These are phyloP conservation scores for Brenthis hecate DNA, from an alignment of 2,888 invertebrate species.

Conservation along the genomic window DNA sequence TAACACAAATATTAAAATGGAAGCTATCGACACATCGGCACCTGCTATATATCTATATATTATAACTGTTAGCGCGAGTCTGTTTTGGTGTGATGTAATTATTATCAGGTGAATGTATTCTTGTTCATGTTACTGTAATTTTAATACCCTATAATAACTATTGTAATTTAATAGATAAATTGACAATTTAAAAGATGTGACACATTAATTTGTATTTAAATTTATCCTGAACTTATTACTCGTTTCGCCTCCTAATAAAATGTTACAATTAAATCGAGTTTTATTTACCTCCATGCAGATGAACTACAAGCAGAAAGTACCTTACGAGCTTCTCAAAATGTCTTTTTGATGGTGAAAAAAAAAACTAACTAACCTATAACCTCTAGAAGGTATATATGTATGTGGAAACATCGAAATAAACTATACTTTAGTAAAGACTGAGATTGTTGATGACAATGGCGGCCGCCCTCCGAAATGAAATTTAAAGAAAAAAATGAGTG, in stretches of 20 bases:
- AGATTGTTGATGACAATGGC: too few relatives aligned
- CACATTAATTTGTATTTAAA: slow-evolving; percentile 79
- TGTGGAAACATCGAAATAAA: too few relatives aligned
- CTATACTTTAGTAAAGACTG: too few relatives aligned
- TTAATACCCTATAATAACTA: slow-evolving; percentile 56
- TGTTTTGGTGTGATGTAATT: slow-evolving; percentile 63
- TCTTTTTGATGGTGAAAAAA: too few relatives aligned
- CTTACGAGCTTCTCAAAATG: too few relatives aligned
- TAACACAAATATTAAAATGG: slow-evolving; percentile 21
- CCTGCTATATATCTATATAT: slow-evolving; percentile 42
- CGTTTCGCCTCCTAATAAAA: slow-evolving; percentile 83
- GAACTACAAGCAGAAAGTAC: not conserved
- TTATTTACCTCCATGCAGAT: not conserved
- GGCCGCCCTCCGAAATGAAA: too few relatives aligned
- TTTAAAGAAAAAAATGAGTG: too few relatives aligned
- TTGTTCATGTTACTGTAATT: slow-evolving; percentile 82
- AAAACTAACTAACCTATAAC: too few relatives aligned
- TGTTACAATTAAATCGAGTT: slow-evolving; percentile 70
- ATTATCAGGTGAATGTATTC: slow-evolving; percentile 52
- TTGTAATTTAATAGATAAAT: slow-evolving; percentile 77
- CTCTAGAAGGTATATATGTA: too few relatives aligned
- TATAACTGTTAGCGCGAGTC: slow-evolving; percentile 65
- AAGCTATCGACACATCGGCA: slow-evolving; percentile 23
- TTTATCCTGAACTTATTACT: slow-evolving; percentile 80
- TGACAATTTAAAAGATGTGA: slow-evolving; percentile 76